A percentile compares a stretch with the other conserved stretches of the same genome.
phyloP scores from a whole-genome alignment of 1,140 invertebrate species.

The Sesamia nonagrioides region DNA sequence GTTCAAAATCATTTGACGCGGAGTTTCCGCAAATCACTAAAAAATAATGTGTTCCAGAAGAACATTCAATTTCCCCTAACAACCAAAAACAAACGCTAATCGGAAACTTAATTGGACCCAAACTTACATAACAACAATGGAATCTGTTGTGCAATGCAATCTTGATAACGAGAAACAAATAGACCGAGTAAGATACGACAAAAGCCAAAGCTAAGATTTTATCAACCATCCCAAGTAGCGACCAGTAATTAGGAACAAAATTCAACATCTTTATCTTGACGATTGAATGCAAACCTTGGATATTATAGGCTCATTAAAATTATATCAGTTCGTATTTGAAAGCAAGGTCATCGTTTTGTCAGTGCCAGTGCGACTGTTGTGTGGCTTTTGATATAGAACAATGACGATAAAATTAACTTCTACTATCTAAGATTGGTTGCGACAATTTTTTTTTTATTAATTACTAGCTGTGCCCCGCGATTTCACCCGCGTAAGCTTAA shows the following conservation, averaged over 20 bases:
- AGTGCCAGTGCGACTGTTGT: slow-evolving; percentile 43
- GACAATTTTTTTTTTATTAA: too few species aligned
- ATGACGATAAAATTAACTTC: neutral
- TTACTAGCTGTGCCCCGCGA: too few species aligned
- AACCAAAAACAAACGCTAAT: slow-evolving; percentile 35
- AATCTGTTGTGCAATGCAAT: slow-evolving; percentile 63
- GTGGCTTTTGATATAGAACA: slow-evolving; percentile 23
- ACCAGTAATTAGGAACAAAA: slow-evolving; percentile 70
- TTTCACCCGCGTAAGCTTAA: too few species aligned
- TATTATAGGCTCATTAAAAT: slow-evolving; percentile 77
- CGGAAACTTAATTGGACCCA: slow-evolving; percentile 50
- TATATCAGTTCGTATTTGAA: slow-evolving; percentile 73
- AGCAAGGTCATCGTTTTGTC: slow-evolving; percentile 67
- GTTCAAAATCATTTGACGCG: too few species aligned
- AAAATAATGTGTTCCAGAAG: neutral
- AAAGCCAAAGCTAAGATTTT: slow-evolving; percentile 64
- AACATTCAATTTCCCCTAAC: slow-evolving; percentile 26
- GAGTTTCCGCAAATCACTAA: neutral
- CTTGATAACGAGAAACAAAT: slow-evolving; percentile 70
- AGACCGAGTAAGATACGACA: slow-evolving; percentile 70
- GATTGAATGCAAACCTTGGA: slow-evolving; percentile 72
- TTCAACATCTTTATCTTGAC: slow-evolving; percentile 64
- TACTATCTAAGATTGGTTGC: too few species aligned
- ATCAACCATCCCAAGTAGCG: slow-evolving; percentile 70
- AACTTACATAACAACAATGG: slow-evolving; percentile 58